Evolutionary conservation across 2,797 vertebrate species (phyloP).

Genomic region (Halcyon smyrnensis): DNA sequence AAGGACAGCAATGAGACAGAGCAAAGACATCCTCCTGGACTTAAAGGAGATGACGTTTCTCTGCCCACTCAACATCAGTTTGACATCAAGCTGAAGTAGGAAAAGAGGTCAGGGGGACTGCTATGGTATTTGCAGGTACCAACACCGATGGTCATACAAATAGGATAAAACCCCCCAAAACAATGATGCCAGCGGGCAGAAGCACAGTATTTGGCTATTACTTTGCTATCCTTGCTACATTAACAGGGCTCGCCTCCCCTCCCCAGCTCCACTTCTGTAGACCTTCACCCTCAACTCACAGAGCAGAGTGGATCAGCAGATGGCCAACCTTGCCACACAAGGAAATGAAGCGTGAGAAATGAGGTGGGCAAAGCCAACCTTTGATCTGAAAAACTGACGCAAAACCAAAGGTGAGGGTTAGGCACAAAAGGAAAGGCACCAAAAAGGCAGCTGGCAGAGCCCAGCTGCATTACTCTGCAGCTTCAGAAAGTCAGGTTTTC

Average conservation of each 20-base stretch:
- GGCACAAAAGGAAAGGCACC: neutral
- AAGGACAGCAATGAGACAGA: neutral
- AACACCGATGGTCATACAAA: accelerated
- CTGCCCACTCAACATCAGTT: neutral
- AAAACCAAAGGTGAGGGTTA: neutral
- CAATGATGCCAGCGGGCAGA: accelerated
- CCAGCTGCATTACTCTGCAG: neutral
- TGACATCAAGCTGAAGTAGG: neutral
- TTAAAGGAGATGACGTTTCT: neutral
- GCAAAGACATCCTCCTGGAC: neutral
- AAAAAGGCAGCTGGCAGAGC: accelerated
- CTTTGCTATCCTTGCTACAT: neutral
- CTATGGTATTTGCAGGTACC: accelerated
- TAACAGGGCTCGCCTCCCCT: neutral
- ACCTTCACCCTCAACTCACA: accelerated
- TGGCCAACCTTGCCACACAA: accelerated
- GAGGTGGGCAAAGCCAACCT: neutral
- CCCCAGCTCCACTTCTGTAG: neutral
- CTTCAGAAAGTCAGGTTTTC: neutral
- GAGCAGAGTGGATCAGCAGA: neutral
- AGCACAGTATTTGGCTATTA: neutral
- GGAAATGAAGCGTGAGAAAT: neutral
- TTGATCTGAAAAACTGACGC: neutral
- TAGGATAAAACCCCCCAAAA: neutral
- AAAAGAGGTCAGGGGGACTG: neutral